Conservation (phyloP, 2,113 vertebrate species). For the Pavo muticus region DNA sequence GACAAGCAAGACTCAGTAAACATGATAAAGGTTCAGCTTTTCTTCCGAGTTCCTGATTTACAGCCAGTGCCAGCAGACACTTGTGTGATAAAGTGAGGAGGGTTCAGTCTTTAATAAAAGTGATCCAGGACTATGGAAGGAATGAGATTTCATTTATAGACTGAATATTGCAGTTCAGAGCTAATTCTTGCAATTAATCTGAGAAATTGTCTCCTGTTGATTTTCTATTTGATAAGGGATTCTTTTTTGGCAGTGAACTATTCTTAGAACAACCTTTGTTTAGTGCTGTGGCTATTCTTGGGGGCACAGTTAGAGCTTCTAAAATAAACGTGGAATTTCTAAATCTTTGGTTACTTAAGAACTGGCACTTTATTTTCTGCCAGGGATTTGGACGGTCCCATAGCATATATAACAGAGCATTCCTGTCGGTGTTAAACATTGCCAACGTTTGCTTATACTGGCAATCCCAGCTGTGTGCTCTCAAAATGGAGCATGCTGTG, state of each 20-base stretch:
- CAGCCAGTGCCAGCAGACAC: background rate
- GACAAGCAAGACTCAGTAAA: slow-evolving; percentile 10
- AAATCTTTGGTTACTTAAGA: slow-evolving; percentile 41
- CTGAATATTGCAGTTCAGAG: background rate
- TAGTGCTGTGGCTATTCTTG: background rate
- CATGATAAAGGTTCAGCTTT: background rate
- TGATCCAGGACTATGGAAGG: background rate
- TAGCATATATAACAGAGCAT: slow-evolving; percentile 21
- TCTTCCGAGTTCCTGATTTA: background rate
- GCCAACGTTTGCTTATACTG: slow-evolving; percentile 46
- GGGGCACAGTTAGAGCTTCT: background rate
- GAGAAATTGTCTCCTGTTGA: background rate
- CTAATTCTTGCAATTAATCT: background rate
- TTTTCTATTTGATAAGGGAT: slow-evolving; percentile 38
- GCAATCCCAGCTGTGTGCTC: background rate
- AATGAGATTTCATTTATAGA: slow-evolving; percentile 3
- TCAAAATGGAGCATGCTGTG: background rate
- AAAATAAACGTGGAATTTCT: slow-evolving; percentile 14
- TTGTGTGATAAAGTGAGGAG: background rate
- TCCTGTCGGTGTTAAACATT: background rate
- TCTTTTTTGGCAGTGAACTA: slow-evolving; percentile 13
- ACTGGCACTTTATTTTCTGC: slow-evolving; percentile 55
- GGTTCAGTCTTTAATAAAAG: background rate
- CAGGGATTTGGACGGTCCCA: slow-evolving; percentile 37
- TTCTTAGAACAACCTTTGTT: background rate